These are phyloP conservation scores for Probosciger aterrimus DNA, from an alignment of 2,113 vertebrate genomes.

Conservation along the genomic window DNA sequence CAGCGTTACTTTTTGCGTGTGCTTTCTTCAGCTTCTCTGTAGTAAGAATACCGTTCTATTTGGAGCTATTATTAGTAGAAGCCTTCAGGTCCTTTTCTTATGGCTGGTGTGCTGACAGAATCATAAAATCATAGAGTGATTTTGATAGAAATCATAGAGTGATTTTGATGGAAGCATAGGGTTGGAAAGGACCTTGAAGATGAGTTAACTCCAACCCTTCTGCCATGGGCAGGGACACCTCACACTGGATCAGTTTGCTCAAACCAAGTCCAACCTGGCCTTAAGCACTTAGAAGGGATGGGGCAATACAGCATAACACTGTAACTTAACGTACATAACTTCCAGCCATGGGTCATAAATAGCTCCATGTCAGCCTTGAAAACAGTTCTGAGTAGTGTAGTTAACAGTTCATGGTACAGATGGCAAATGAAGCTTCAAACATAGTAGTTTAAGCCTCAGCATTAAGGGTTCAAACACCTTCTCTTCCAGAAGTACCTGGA, in stretches of 20 bases:
- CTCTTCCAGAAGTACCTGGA: neutral
- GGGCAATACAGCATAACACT: neutral
- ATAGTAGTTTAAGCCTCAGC: neutral
- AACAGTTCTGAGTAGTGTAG: neutral
- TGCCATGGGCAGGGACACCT: neutral
- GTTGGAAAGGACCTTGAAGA: neutral
- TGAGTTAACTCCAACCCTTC: neutral
- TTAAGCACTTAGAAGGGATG: neutral
- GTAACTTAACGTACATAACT: neutral
- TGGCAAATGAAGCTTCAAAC: neutral
- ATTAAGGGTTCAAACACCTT: neutral
- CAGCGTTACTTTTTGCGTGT: fast-evolving
- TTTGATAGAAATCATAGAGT: neutral
- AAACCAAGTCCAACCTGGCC: neutral
- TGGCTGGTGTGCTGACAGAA: neutral
- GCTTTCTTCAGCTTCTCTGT: fast-evolving
- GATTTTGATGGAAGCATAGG: too few relatives aligned
- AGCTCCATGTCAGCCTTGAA: neutral
- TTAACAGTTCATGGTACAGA: fast-evolving
- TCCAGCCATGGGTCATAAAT: neutral
- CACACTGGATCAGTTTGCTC: neutral
- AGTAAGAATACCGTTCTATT: fast-evolving
- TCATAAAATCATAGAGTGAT: neutral
- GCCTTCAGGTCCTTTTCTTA: neutral
- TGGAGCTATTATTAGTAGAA: neutral